Evolutionary conservation across 53 echinoderm and acorn worm genomes (phyloP).

Genomic region (Holothuria leucospilota): DNA sequence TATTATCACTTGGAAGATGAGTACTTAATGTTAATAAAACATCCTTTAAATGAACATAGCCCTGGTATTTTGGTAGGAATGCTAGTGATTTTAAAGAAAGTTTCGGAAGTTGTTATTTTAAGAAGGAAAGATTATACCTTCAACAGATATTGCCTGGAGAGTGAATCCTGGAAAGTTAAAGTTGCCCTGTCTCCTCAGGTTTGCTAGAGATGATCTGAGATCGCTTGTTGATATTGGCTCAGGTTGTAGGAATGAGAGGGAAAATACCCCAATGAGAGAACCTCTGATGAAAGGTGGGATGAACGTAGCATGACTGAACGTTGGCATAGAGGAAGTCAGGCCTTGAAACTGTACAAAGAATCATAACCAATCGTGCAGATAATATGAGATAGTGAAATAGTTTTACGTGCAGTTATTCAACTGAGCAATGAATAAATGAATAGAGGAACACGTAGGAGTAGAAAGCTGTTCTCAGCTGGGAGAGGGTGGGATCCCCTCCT

Average conservation of each 20-base stretch:
- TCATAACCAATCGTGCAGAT: neutral
- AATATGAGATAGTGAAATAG: too few relatives aligned
- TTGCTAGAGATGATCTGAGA: neutral
- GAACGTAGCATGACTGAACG: neutral
- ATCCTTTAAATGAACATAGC: too few relatives aligned
- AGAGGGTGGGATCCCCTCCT: too few relatives aligned
- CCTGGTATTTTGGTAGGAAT: too few relatives aligned
- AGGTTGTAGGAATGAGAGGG: neutral
- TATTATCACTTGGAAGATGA: too few relatives aligned
- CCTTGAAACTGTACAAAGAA: neutral
- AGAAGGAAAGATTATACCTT: conserved; percentile 3
- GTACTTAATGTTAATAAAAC: too few relatives aligned
- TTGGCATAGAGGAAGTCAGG: neutral
- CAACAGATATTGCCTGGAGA: neutral
- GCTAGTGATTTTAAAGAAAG: too few relatives aligned
- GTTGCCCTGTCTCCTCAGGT: neutral
- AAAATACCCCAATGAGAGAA: conserved; percentile 7
- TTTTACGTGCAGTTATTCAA: too few relatives aligned
- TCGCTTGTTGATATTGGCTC: neutral
- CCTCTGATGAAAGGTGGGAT: conserved; percentile 5
- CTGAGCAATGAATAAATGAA: too few relatives aligned
- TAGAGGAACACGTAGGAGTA: too few relatives aligned
- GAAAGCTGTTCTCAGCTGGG: too few relatives aligned
- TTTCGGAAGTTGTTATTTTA: too few relatives aligned
- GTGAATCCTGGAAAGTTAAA: neutral